phyloP scores from a whole-genome alignment of 2,888 invertebrate species.

The Chironomus riparius region DNA sequence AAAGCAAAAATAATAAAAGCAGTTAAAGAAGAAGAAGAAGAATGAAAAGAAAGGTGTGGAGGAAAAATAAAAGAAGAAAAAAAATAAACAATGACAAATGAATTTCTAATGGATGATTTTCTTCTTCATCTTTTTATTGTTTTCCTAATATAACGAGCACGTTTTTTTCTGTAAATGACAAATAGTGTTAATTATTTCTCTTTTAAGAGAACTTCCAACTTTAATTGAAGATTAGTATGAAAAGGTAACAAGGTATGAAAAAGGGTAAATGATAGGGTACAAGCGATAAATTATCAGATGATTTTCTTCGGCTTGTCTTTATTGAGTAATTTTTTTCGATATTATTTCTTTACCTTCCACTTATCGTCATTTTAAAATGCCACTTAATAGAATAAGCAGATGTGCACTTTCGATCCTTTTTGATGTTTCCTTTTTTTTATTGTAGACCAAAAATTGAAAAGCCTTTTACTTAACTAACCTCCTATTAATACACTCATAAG shows the following conservation, averaged over 20 bases:
- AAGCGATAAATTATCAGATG: neutral
- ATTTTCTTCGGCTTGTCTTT: neutral
- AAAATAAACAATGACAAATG: conserved; percentile 23
- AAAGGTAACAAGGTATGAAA: neutral
- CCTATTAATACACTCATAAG: neutral
- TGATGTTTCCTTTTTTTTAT: no score
- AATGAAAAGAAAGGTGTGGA: neutral
- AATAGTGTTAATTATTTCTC: neutral
- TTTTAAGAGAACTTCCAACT: neutral
- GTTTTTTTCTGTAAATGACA: neutral
- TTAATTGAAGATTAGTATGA: neutral
- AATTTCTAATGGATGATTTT: conserved; percentile 6
- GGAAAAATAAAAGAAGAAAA: neutral
- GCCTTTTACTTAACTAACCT: neutral
- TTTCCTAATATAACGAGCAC: neutral
- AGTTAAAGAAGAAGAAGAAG: neutral
- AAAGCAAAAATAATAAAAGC: neutral
- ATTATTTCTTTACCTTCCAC: neutral
- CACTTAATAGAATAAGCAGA: neutral
- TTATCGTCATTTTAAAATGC: neutral
- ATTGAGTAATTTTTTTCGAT: neutral
- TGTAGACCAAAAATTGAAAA: neutral
- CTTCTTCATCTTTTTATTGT: neutral
- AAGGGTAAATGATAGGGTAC: neutral
- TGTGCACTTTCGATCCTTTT: neutral